Evolutionary conservation across 2,888 invertebrate species (phyloP), one percentile per base, ranked within the genome.

Genomic region (Ethmia dodecea): DNA sequence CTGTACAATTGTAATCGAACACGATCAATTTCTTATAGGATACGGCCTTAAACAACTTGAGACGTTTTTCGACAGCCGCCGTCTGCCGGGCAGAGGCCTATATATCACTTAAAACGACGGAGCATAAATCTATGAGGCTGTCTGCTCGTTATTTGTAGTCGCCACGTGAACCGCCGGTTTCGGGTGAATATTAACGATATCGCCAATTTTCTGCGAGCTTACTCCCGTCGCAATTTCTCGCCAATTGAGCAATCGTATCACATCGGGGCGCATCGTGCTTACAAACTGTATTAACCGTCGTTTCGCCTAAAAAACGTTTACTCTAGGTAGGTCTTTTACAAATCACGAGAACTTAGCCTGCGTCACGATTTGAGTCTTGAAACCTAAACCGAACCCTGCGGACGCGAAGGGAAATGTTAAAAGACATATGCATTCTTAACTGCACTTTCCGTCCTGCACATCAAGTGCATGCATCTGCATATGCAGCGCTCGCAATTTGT

Each of bases 141-240:
- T 77, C 78, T 68, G 65, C 73, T 75, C 69, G 81, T 84, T 83
- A 83, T 83, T 84, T 80, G 81, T 77, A 79, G 84, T 80, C 79
- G 75, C 81, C 78, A 79, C 80, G 83, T 81, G 79, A 79, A 76
- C 72, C 75, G 66, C 63, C 59, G 67, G 78, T 81, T 83, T 83
- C 76, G 77, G 86, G 79, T 84, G 84, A 86, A 84, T 86, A 86
- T 86, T 86, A 86, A 84, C 81, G 79, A 83, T 84, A 84, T 83
- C 83, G 80, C 76, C 86, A 83, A 86, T 86, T 86, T 84, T 86
- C 79, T 79, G 72, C 72, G 65, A 81, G 83, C 74, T 84, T 83
- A 83, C 70, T 65, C 73, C 62, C 81, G 78, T 72, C 76, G 83
- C 81, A 84, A 86, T 86, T 84, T 86, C 77, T 73, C 86, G 84